Conservation (phyloP, 2,888 invertebrate species). For the Marronus borbonicus region DNA sequence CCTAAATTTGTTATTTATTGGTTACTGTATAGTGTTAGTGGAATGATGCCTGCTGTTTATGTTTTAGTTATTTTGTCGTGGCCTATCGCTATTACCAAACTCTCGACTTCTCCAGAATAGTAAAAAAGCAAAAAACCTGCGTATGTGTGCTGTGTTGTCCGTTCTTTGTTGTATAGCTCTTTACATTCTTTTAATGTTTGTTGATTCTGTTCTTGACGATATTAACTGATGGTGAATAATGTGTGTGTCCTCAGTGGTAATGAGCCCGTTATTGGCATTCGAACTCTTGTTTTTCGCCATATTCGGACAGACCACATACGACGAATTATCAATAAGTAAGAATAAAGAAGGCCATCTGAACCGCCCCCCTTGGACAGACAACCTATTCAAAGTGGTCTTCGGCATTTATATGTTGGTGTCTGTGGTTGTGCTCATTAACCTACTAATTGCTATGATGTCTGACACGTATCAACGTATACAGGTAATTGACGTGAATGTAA, state of each 20-base stretch:
- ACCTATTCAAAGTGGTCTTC: constrained; percentile 92
- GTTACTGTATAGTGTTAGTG: constrained; percentile 13
- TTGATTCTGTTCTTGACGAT: constrained; percentile 21
- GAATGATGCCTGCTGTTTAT: constrained; percentile 36
- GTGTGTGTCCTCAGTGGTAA: constrained; percentile 77
- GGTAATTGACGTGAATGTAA: constrained; percentile 76
- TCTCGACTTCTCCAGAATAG: constrained; percentile 4
- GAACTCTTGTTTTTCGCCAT: constrained; percentile 98
- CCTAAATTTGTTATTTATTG: constrained; percentile 30
- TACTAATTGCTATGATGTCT: constrained; percentile 99
- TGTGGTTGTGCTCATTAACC: constrained; percentile 97
- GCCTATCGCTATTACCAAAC: constrained; percentile 27
- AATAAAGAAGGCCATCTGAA: constrained; percentile 74
- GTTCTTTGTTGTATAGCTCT: constrained; percentile 49
- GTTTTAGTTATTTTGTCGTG: constrained; percentile 21
- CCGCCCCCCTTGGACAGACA: constrained; percentile 88
- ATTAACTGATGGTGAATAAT: constrained; percentile 49
- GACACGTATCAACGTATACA: constrained; percentile 99
- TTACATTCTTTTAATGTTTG: constrained; percentile 31
- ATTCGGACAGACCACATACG: constrained; percentile 93
- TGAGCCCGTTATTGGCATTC: constrained; percentile 93
- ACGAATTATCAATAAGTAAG: constrained; percentile 76
- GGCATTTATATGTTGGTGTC: constrained; percentile 98
- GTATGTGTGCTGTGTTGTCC: constrained; percentile 53
- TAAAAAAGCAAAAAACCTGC: constrained; percentile 24